A percentile compares a stretch with the other conserved stretches of the same genome.
Evolutionary conservation across 2,113 vertebrate species (phyloP).

Genomic region (Vulpes ferrilata): DNA sequence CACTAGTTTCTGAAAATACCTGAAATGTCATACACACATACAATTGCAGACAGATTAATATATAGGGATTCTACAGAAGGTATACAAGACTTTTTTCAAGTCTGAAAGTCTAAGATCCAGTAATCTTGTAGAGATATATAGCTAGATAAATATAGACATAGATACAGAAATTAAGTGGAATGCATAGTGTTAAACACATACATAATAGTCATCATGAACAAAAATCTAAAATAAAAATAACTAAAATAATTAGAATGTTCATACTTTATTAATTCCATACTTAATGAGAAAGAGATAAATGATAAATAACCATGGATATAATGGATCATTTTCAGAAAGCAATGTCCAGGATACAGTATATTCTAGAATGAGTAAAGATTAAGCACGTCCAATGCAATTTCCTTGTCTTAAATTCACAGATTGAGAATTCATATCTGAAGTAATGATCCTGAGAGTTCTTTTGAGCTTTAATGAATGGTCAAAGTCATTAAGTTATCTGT

Average conservation of each 20-base stretch:
- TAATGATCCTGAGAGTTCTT: not conserved
- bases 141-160: not conserved
- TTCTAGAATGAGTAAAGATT: not conserved
- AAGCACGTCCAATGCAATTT: not conserved
- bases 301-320: not conserved
- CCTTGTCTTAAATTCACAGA: not conserved
- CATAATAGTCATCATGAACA: not conserved
- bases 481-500: not conserved
- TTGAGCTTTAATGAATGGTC: not conserved
- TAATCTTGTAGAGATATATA: not conserved
- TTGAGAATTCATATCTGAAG: not conserved
- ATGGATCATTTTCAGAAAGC: not conserved
- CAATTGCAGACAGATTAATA: not conserved
- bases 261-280: not conserved
- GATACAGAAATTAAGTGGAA: not conserved
- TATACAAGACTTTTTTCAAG: not conserved
- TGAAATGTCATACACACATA: not conserved
- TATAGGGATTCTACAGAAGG: not conserved
- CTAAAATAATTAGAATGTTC: not conserved
- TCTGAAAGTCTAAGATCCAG: not conserved
- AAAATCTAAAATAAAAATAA: not conserved
- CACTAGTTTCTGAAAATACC: not conserved
- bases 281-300: not conserved
- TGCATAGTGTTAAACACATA: not conserved
- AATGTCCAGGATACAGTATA: not conserved